A percentile compares a stretch with the other conserved stretches of the same genome.
Conservation (phyloP, 2,797 vertebrate genomes). For the Gymnothorax reevesii region DNA sequence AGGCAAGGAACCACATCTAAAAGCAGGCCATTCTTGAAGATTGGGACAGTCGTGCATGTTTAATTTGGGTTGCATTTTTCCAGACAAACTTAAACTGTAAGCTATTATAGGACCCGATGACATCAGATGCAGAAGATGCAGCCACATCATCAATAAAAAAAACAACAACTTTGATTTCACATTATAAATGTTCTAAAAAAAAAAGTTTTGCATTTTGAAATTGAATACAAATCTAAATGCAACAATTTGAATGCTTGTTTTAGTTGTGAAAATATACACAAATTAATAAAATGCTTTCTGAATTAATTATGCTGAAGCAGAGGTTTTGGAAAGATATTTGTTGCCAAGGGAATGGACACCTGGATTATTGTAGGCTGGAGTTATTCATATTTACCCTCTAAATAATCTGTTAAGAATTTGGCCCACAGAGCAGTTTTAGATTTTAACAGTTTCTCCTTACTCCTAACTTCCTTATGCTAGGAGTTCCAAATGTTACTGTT, state of each 20-base stretch:
- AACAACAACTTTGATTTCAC: too few relatives aligned
- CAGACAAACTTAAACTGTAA: constrained; percentile 1
- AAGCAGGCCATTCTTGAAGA: not conserved
- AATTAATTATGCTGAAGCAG: not conserved
- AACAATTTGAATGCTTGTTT: not conserved
- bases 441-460: not conserved
- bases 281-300: not conserved
- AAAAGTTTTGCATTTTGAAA: too few relatives aligned
- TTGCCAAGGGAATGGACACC: not conserved
- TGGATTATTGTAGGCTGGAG: not conserved
- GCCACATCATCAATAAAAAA: not conserved
- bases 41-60: not conserved
- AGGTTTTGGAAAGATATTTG: not conserved
- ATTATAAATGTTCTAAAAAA: too few relatives aligned
- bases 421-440: not conserved
- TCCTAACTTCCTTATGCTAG: not conserved
- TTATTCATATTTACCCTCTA: not conserved
- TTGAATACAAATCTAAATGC: not conserved
- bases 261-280: not conserved
- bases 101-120: not conserved
- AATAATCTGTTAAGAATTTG: not conserved
- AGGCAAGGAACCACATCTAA: not conserved
- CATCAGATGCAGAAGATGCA: not conserved
- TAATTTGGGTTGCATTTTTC: constrained; percentile 10
- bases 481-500: not conserved